phyloP scores from a whole-genome alignment of 2,113 vertebrate genomes.

The Orientallactaga bullata region DNA sequence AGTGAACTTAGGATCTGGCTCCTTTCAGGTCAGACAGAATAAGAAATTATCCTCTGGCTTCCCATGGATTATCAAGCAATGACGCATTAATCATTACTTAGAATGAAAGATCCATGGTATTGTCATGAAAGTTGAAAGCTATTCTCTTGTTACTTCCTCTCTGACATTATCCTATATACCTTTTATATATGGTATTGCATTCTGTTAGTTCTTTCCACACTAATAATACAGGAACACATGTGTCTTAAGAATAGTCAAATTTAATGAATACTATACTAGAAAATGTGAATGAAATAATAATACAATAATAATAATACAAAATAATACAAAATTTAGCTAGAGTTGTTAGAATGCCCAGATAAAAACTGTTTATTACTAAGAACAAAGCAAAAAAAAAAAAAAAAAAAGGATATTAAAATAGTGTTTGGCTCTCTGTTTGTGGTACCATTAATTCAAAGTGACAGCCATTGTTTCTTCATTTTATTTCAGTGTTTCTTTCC shows the following conservation, averaged over 20 bases:
- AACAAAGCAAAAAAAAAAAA: background rate
- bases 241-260: background rate
- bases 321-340: background rate
- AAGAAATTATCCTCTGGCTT: background rate
- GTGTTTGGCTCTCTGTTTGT: background rate
- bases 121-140: background rate
- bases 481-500: conserved; percentile 15
- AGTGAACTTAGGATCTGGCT: accelerated
- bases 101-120: background rate
- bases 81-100: background rate
- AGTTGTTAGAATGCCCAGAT: background rate
- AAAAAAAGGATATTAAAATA: no score
- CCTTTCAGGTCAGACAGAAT: background rate
- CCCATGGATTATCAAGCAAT: background rate
- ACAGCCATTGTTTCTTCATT: conserved; percentile 12
- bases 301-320: no score
- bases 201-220: background rate
- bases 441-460: conserved; percentile 32
- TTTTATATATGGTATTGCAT: background rate
- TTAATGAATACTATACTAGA: background rate
- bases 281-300: background rate
- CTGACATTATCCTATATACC: background rate
- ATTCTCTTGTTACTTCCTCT: background rate
- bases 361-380: background rate
- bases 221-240: background rate